Conservation (phyloP, 2,113 vertebrate genomes). For the Brienomyrus brachyistius region DNA sequence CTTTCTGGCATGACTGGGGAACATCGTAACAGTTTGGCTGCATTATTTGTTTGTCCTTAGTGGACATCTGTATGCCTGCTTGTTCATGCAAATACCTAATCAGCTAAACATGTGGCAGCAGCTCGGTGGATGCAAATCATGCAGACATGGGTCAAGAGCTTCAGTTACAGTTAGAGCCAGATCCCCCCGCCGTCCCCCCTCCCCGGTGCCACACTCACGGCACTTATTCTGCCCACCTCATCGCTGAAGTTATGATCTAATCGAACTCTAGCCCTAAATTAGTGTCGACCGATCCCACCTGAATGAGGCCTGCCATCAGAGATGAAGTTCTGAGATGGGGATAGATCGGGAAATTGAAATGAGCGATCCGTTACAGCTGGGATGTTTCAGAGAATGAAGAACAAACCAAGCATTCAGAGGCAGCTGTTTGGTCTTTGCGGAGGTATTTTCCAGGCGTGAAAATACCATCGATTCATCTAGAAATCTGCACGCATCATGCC, state of each 20-base stretch:
- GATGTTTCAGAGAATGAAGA: not conserved
- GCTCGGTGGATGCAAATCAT: not conserved
- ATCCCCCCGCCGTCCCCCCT: not conserved
- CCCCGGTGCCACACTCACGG: not conserved
- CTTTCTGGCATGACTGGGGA: not conserved
- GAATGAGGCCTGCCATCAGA: not conserved
- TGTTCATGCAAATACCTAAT: conserved; percentile 1
- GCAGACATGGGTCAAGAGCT: not conserved
- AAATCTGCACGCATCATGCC: not conserved
- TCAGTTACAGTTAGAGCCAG: not conserved
- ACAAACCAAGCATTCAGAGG: not conserved
- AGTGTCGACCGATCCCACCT: not conserved
- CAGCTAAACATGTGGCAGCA: not conserved
- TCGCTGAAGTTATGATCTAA: not conserved
- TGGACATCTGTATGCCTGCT: not conserved
- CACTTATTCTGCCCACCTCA: not conserved
- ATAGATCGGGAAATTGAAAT: not conserved
- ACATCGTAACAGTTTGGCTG: not conserved
- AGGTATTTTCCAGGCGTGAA: not conserved
- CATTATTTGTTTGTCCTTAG: not conserved
- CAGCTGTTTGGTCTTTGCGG: not conserved
- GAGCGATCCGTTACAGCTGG: not conserved
- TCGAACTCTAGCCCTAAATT: not conserved
- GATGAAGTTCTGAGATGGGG: not conserved
- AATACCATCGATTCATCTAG: not conserved